Evolutionary conservation across 2,113 vertebrate genomes (phyloP).

Genomic region (Zosterops borbonicus): DNA sequence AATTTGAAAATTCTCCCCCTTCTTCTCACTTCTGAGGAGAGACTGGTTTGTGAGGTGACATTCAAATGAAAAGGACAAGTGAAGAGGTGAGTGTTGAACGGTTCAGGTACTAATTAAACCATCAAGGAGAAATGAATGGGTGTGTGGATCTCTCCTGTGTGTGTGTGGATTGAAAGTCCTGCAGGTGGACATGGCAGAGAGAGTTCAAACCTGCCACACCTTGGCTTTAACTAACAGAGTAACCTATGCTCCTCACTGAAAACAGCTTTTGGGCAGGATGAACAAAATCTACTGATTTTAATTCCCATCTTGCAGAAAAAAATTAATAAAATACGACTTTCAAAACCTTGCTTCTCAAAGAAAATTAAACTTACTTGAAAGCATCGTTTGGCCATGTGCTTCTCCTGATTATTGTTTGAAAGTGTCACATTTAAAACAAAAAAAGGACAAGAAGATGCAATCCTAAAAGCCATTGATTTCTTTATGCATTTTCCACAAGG

Average conservation of each 20-base stretch:
- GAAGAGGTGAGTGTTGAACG: neutral
- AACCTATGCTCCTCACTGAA: neutral
- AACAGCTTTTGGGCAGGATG: neutral
- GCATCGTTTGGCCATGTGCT: neutral
- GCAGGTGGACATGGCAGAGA: neutral
- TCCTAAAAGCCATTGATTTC: slow-evolving; percentile 2
- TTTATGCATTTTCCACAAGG: neutral
- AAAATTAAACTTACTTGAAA: neutral
- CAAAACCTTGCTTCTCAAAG: neutral
- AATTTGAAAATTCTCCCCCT: neutral
- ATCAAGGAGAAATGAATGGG: neutral
- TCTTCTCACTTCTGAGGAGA: neutral
- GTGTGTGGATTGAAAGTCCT: neutral
- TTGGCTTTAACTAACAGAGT: neutral
- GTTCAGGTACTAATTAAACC: neutral
- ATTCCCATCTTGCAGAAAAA: neutral
- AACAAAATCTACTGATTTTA: neutral
- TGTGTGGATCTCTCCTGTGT: neutral
- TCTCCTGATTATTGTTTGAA: neutral
- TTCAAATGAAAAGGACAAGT: neutral
- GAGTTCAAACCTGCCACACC: neutral
- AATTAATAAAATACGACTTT: neutral
- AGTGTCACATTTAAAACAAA: neutral
- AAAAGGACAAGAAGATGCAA: neutral
- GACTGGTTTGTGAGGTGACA: neutral